Base-by-base conservation (phyloP, 2,113 vertebrate species). In the Calonectris borealis region DNA sequence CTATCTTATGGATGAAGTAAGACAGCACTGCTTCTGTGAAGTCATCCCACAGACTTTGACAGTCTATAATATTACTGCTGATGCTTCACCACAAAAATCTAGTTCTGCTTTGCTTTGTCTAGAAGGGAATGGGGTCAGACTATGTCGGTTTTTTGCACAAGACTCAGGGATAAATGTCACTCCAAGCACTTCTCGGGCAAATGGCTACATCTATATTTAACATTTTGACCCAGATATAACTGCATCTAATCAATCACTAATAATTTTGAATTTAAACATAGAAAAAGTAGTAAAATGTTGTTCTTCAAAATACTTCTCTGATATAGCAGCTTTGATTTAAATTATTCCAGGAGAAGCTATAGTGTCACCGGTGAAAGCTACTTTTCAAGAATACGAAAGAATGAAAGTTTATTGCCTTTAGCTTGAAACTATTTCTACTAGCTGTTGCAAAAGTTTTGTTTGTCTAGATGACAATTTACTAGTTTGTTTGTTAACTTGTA, bases 401-500 rank as follows among this genome's bases (percentile, higher is more conserved):
- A 51, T 19, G 34, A 32, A 61, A 92, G 40, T 70, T 60, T 40
- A 57, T 69, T 72, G 2, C 10, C 20, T 66, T 94, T 69, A 9
- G 34, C 51, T 54, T 88, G 57, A 51, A 79, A 69, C 25, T 31
- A 4, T 68, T 91, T 58, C 66, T 54, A 49, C 1, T 17, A 76
- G 84, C 46, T 88, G 34, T 13, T 90, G 62, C 46, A 36, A 29
- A 91, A 94, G 81, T 95, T 96, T 94, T 96, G 72, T 86, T 94
- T 95, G 84, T 71, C 77, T 85, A 8, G 26, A 31, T 42, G 62
- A 44, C 51, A 94, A 34, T 94, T 81, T 90, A 40, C 80, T 78
- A 1, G 72, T 94, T 64, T 32, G 79, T 72, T n/a, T 94, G 62
- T 70, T 80, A 83, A 85, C 72, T 83, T 89, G 51, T 81, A 93